phyloP scores from a whole-genome alignment of 2,888 invertebrate genomes.

The Apamea anceps region DNA sequence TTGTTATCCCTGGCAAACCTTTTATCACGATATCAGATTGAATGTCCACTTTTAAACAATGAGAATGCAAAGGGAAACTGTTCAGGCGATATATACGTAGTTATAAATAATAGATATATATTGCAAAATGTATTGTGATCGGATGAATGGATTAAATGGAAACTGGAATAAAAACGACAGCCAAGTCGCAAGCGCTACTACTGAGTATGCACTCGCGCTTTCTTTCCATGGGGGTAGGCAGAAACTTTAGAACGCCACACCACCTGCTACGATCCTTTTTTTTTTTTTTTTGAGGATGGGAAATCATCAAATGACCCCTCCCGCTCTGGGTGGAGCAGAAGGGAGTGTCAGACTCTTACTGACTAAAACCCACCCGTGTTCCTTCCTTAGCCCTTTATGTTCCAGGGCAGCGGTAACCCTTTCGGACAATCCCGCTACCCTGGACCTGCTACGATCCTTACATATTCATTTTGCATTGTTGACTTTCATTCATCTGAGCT shows the following conservation, averaged over 20 bases:
- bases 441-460: background rate
- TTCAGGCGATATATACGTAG: background rate
- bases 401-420: no score
- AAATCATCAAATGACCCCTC: no score
- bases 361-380: no score
- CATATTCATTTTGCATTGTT: background rate
- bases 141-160: constrained; percentile 15
- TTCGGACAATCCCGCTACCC: no score
- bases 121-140: constrained; percentile 20
- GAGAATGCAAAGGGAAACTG: constrained; percentile 18
- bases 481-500: background rate
- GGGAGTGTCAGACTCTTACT: no score
- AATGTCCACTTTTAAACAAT: constrained; percentile 28
- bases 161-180: background rate
- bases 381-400: no score
- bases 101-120: constrained; percentile 4
- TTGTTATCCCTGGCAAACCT: constrained; percentile 29
- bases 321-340: no score
- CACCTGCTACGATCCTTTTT: background rate
- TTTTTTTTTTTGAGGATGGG: no score
- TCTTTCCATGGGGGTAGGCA: no score
- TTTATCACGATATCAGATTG: constrained; percentile 39
- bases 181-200: background rate
- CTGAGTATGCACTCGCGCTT: background rate
- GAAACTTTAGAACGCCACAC: background rate